phyloP scores from a whole-genome alignment of 53 echinoderm and acorn worm genomes.

The Holothuria leucospilota region DNA sequence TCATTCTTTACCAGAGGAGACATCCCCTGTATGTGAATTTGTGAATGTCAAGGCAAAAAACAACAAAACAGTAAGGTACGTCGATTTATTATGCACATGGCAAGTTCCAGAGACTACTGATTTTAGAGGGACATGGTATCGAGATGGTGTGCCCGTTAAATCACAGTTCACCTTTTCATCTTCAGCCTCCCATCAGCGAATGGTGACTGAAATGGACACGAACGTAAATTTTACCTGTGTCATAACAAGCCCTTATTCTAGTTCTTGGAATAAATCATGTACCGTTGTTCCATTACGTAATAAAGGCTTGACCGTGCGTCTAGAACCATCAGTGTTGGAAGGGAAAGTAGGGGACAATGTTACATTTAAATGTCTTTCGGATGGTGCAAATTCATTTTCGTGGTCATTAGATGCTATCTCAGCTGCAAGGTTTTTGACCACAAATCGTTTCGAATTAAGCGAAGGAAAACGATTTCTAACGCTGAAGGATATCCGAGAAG shows the following conservation, averaged over 20 bases:
- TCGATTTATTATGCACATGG: slow-evolving; percentile 27
- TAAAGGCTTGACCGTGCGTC: not conserved
- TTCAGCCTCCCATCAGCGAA: not conserved
- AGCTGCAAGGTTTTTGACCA: not conserved
- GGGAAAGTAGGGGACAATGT: not conserved
- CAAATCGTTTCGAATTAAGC: slow-evolving; percentile 21
- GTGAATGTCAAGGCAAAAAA: not conserved
- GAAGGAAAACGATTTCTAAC: not conserved
- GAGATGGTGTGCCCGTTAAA: not conserved
- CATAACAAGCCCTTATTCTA: slow-evolving; percentile 24
- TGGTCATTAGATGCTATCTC: slow-evolving; percentile 12
- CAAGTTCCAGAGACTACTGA: not conserved
- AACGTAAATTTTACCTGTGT: slow-evolving; percentile 6
- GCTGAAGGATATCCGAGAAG: not conserved
- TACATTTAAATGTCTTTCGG: not conserved
- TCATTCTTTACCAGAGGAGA: not conserved
- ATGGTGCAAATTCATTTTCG: not conserved
- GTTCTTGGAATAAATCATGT: slow-evolving; percentile 13
- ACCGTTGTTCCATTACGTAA: slow-evolving; percentile 7
- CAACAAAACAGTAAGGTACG: not conserved
- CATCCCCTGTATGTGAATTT: slow-evolving; percentile 11
- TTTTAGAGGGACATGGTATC: slow-evolving; percentile 12
- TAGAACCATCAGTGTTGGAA: not conserved
- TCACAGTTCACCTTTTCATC: not conserved
- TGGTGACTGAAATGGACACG: not conserved